Base-by-base conservation (phyloP, 2,888 invertebrate genomes). In the Drosophila quinaria region DNA sequence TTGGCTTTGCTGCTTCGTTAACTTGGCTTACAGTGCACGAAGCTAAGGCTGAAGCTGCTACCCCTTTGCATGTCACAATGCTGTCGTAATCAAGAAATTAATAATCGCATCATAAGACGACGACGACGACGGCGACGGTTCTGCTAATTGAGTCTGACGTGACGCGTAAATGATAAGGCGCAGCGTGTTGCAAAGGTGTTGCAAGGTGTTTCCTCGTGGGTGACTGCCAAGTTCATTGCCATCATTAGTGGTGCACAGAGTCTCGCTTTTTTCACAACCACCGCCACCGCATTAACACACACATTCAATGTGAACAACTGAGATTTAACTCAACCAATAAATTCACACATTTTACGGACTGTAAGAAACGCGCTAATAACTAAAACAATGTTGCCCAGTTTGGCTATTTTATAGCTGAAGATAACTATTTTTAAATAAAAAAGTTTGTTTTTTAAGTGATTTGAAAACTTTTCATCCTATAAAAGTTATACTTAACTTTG, bases 1-100 rank as follows among this genome's bases (percentile, higher is more conserved):
- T 86, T 86, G 86, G 89, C 81, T 76, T 78, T 88, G 88, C 87
- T 88, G 88, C 80, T 87, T 87, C 84, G 86, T 88, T 87, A 88
- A 82, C 81, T 77, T 82, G 87, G 80, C 80, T 80, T 56, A 58
- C 59, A 49, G 59, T 41, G 50, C 17, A 46, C 33, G 49, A 25
- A 52, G 22, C 22, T 4, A 5, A 25, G 6, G 33, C 25, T 25
- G 25, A 25, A 25, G 33, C 33, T 6, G 37, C 15, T 35, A 35
- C 44, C 54, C 76, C 69, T 73, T 63, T 59, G 76, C 79, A 78
- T 76, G 78, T 67, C 70, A 66, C 66, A 76, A 47, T 70, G 66
- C 29, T 75, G 66, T 68, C 74, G 76, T 74, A 84, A 81, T 82
- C 81, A 82, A 85, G 82, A 87, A 87, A 87, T 85, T 84, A 85